Conservation (phyloP, 2,888 invertebrate genomes). For the Apamea sordens region DNA sequence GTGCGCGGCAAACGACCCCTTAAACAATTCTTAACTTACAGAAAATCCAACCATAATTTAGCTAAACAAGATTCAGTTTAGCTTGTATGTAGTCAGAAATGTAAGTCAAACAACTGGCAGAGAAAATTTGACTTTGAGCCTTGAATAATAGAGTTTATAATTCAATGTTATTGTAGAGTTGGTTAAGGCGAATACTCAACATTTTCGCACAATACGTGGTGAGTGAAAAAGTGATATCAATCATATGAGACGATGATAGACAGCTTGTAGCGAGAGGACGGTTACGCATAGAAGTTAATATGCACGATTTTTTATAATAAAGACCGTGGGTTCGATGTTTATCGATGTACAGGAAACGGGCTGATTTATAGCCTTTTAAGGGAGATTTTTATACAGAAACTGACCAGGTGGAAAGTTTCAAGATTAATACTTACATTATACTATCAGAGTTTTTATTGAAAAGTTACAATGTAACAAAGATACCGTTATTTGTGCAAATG, state of each 20-base stretch:
- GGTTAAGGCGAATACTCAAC: conserved; percentile 77
- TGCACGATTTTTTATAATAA: conserved; percentile 61
- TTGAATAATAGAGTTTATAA: conserved; percentile 3
- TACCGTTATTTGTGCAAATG: background rate
- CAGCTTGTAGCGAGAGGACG: conserved; percentile 68
- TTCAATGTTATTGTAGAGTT: conserved; percentile 1
- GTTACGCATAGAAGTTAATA: conserved; percentile 60
- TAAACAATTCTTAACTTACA: conserved; percentile 73
- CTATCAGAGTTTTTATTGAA: background rate
- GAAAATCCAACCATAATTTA: conserved; percentile 65
- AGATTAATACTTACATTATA: background rate
- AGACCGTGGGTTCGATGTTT: conserved; percentile 55
- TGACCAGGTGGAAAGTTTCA: conserved; percentile 36
- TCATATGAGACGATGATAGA: conserved; percentile 87
- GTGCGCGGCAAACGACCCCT: conserved; percentile 76
- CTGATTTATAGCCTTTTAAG: conserved; percentile 55
- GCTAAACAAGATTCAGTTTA: conserved; percentile 6
- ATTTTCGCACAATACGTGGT: conserved; percentile 73
- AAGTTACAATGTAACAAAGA: background rate
- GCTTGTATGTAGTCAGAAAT: background rate
- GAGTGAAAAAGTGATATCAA: conserved; percentile 86
- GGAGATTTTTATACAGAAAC: conserved; percentile 20
- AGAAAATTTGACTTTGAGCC: conserved; percentile 42
- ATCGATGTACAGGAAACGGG: conserved; percentile 52
- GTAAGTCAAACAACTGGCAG: background rate